Base-by-base conservation (phyloP, 2,797 vertebrate species). In the Melanotaenia boesemani region DNA sequence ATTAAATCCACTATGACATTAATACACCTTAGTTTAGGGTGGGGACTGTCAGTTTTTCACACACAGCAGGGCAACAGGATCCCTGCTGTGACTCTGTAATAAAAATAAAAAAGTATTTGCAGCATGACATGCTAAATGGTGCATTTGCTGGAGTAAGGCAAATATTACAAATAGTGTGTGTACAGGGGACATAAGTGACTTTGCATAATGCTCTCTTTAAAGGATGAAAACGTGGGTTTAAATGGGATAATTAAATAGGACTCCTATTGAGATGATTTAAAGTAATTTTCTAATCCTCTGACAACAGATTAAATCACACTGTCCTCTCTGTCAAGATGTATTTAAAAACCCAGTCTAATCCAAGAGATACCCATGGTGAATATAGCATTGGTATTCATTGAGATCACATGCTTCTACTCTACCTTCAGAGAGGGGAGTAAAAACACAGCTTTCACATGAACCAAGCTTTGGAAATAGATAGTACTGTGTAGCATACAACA, bases 81-180 rank as follows among this genome's bases (percentile, higher is more conserved):
- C 70, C 56, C 79, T 44, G 70, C 76, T 68, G 65, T 67, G 67
- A 70, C 46, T 72, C 61, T 68, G 30, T 80, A 82, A 79, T 80
- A 58, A 83, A 81, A 83, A 79, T 67, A 63, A 72, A 15, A 3
- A 50, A 52, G 63, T 52, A 36, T 58, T 79, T 58, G 11, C 60
- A 64, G 70, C 56, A 26, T 57, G 64, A 69, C 56, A 22, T 52
- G 30, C 22, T 28, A 26, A 69, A 37, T 58, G 20, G 11, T 36
- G 11, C 20, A 15, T 67, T 36, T 54, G 34, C 7, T 22, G 24
- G 50, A 28, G 48, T 15, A 34, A 20, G 41, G 24, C 30, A 56
- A 32, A 18, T 30, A 56, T 69, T 13, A 65, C 56, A 66, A 36
- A 73, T 63, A 58, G 36, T 32, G 28, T 15, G 50, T 4, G 11